Percentiles rank a stretch among this genome's conserved stretches.
phyloP scores from a whole-genome alignment of 1,140 invertebrate genomes.

The Ceratitis capitata region DNA sequence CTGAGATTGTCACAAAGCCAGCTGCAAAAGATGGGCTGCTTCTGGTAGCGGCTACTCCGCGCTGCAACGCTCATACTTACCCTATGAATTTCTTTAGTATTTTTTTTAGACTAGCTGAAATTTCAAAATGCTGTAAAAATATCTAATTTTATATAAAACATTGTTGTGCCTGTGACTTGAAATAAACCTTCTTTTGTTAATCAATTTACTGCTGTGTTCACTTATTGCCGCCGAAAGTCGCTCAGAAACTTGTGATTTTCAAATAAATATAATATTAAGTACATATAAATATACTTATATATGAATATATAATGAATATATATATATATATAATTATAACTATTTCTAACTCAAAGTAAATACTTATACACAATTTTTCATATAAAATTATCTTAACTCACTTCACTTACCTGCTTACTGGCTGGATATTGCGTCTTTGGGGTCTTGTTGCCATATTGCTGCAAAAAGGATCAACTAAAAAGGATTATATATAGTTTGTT shows the following conservation, averaged over 20 bases:
- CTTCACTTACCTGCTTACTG: neutral
- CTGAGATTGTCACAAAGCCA: neutral
- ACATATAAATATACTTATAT: neutral
- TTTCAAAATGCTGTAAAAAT: neutral
- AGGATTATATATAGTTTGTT: slow-evolving; percentile 20
- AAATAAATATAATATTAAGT: neutral
- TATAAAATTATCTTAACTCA: neutral
- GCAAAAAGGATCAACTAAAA: slow-evolving; percentile 12
- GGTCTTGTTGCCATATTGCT: neutral
- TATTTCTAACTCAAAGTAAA: neutral
- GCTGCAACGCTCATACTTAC: neutral
- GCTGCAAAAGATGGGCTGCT: neutral
- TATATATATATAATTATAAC: neutral
- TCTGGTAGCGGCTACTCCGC: neutral
- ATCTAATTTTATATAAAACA: neutral
- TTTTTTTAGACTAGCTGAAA: neutral
- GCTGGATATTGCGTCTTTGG: neutral
- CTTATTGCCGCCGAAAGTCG: neutral
- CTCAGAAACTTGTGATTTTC: slow-evolving; percentile 33
- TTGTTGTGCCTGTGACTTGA: neutral
- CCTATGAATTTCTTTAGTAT: neutral
- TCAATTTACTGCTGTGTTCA: too few relatives aligned
- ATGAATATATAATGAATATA: neutral
- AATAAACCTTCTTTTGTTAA: neutral
- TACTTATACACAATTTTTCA: neutral